Base-by-base conservation (phyloP, 2,888 invertebrate species). In the Keiferia lycopersicella region DNA sequence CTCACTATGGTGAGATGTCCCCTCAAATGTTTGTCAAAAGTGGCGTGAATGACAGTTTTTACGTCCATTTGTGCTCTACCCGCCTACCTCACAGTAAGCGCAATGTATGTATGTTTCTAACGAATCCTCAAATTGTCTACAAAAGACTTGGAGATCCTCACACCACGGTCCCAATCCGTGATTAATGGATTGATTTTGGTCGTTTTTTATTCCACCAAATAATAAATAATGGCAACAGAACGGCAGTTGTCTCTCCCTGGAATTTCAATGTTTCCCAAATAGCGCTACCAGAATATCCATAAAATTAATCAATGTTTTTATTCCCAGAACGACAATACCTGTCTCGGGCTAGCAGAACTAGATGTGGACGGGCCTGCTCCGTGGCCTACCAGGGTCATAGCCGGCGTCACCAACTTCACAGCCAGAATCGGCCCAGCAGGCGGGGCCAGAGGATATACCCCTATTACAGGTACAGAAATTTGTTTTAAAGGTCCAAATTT, bases 361-460 rank as follows among this genome's bases (percentile, higher is more conserved):
- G 93, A 93, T 61, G 85, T 92, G 41, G 92, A 89, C 12, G 94
- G 93, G 0, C 83, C 93, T 0, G 88, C 91, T 68, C 93, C 96
- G 0, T 97, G 97, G 97, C 92, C 94, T 2, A 89, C 94, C 51
- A 93, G 94, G 50, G 94, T 95, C 67, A 88, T 94, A 58, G 93
- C 87, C 18, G 92, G 94, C 38, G 93, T 93, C 72, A 92, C 85
- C 63, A 93, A 92, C 62, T 95, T 97, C 80, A 94, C 93, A 1
- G 97, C 94, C 0, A 92, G 94, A 75, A 96, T 98, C 73, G 98
- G 98, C 0, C 97, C 97, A 0, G 96, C 96, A 0, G 97, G 96
- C 1, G 96, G 96, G 0, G 93, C 93, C 62, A 88, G 96, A 2
- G 97, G 97, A 0, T 97, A 97, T 84, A 94, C 95, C 0, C 93